These are phyloP conservation scores for Lordiphosa mommai DNA, from an alignment of 1,140 invertebrate species.

Conservation along the genomic window DNA sequence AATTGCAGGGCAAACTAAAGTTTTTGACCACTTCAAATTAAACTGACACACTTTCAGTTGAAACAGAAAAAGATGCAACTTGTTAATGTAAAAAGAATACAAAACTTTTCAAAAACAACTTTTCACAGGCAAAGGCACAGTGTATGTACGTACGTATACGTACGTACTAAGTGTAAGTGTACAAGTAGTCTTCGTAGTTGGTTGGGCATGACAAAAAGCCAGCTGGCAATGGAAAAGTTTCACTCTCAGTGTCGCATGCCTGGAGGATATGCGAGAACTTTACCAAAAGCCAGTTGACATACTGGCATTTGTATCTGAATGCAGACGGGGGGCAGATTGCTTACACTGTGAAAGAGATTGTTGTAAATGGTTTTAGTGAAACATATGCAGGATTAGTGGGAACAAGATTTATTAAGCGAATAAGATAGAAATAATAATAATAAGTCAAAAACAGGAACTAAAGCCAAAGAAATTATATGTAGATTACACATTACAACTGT, in stretches of 20 bases:
- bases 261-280: constrained; percentile 46
- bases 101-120: constrained; percentile 31
- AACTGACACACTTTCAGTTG: constrained; percentile 42
- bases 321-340: not conserved
- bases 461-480: no score
- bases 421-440: no score
- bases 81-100: constrained; percentile 15
- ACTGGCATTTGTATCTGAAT: constrained; percentile 17
- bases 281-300: constrained; percentile 12
- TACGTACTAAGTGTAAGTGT: not conserved
- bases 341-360: no score
- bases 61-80: constrained; percentile 24
- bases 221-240: constrained; percentile 7
- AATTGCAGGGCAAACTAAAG: constrained; percentile 1
- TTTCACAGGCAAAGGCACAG: constrained; percentile 5
- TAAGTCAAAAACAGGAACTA: no score
- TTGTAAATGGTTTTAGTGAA: no score
- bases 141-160: not conserved
- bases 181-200: constrained; percentile 12
- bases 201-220: constrained; percentile 20
- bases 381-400: no score
- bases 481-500: no score
- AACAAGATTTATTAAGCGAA: no score
- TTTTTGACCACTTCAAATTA: constrained; percentile 6
- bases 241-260: constrained; percentile 28